Evolutionary conservation across 2,888 invertebrate genomes (phyloP).

Genomic region (Erebia aethiops): DNA sequence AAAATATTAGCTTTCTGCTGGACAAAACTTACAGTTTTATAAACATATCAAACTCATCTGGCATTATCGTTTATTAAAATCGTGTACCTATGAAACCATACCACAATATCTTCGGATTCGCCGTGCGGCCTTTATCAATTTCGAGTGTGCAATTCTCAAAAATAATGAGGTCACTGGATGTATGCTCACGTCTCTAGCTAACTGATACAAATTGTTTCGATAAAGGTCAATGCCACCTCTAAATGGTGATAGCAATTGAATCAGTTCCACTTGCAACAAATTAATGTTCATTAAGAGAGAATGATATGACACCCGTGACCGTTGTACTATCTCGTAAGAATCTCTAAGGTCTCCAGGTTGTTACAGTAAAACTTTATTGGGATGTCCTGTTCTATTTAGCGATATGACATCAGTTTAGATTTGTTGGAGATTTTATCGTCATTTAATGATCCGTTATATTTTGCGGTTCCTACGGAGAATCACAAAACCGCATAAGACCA

Average conservation of each 20-base stretch:
- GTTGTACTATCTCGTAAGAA: conserved; percentile 49
- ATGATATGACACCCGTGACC: conserved; percentile 60
- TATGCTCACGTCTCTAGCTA: conserved; percentile 18
- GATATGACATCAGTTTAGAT: conserved; percentile 62
- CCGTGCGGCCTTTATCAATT: conserved; percentile 2
- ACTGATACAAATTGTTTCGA: conserved; percentile 62
- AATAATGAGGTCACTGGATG: conserved; percentile 20
- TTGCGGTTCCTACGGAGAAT: conserved; percentile 27
- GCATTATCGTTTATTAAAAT: too few species aligned
- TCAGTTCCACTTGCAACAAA: conserved; percentile 81
- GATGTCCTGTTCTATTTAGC: conserved; percentile 55
- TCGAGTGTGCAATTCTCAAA: conserved; percentile 1
- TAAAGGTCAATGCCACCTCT: conserved; percentile 75
- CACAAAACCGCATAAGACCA: conserved; percentile 48
- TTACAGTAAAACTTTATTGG: conserved; percentile 48
- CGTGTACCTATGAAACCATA: background rate
- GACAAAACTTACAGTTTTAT: too few species aligned
- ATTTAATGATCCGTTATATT: conserved; percentile 47
- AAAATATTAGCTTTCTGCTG: too few species aligned
- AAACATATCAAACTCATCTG: too few species aligned
- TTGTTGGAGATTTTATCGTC: conserved; percentile 51
- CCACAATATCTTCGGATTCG: background rate
- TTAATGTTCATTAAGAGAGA: conserved; percentile 74
- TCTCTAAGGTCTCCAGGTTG: conserved; percentile 19
- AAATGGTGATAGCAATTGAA: conserved; percentile 79